phyloP scores from a whole-genome alignment of 2,888 invertebrate species.

The Plebejus argus region DNA sequence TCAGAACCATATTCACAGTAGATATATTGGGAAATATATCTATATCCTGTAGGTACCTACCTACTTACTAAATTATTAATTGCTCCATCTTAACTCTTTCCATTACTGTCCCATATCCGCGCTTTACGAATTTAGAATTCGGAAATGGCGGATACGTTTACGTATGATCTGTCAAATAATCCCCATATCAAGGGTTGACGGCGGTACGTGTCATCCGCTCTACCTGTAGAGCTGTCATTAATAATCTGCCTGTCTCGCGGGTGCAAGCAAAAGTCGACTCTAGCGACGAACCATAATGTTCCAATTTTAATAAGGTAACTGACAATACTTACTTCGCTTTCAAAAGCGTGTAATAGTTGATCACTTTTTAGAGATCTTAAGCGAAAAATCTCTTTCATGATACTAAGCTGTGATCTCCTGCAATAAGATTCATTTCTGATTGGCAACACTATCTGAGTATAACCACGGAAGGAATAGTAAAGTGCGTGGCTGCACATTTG shows the following conservation, averaged over 20 bases:
- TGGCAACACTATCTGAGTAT: slow-evolving; percentile 36
- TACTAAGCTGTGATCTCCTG: slow-evolving; percentile 29
- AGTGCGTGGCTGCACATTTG: slow-evolving; percentile 78
- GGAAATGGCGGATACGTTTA: slow-evolving; percentile 51
- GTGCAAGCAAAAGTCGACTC: slow-evolving; percentile 10
- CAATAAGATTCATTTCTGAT: slow-evolving; percentile 34
- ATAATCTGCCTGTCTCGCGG: slow-evolving; percentile 47
- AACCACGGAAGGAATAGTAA: slow-evolving; percentile 74
- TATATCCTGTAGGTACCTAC: neutral
- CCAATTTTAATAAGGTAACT: neutral
- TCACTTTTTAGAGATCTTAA: slow-evolving; percentile 1
- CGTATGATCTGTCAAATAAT: slow-evolving; percentile 74
- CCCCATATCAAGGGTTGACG: slow-evolving; percentile 76
- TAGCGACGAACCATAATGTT: neutral
- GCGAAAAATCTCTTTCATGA: slow-evolving; percentile 1
- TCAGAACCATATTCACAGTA: too few relatives aligned
- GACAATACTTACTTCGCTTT: slow-evolving; percentile 52
- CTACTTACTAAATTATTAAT: neutral
- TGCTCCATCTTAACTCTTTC: neutral
- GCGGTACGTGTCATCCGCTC: slow-evolving; percentile 71
- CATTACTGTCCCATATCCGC: neutral
- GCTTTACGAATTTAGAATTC: slow-evolving; percentile 18
- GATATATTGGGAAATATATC: too few relatives aligned
- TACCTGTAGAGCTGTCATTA: slow-evolving; percentile 64
- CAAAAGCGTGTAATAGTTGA: slow-evolving; percentile 34